Evolutionary conservation across 2,888 invertebrate species (phyloP), one percentile per base, ranked within the genome.

Genomic region (Ophion obscuratus): DNA sequence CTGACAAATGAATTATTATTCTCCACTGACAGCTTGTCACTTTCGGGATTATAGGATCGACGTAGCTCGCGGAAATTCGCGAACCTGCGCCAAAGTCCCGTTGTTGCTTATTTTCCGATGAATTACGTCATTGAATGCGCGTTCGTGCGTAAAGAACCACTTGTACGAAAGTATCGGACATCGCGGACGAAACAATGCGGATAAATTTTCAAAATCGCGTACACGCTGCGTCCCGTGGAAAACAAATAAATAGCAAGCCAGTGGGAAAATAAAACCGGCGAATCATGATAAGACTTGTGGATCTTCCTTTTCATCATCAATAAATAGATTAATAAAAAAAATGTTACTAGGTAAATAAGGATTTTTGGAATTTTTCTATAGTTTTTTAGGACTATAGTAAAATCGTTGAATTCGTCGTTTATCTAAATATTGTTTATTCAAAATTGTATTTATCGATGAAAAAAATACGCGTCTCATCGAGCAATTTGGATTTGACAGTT

Each of bases 1-100:
- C 24, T 53, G 17, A 17, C 0, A 44, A 57, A 82, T 57, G 7
- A 3, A 53, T 1, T 2, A 14, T 40, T 24, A 5, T 44, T 71
- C 64, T 53, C n/a, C 14, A 31, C 6, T 74, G 68, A 74, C 57
- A 78, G 73, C 31, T 73, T n/a, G n/a, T 53, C n/a, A 31, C 10
- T 17, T 2, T 6, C 53, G 9, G 11, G 2, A 17, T 53, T n/a
- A 53, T 31, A 10, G 2, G n/a, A 64, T 75, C 4, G 9, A 59
- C 27, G 7, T 24, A 1, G 62, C 53, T 64, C 9, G 7, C 20
- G 27, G 31, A 68, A 47, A 68, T 61, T 5, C 11, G 17, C n/a
- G 10, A 40, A 24, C 40, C 59, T 36, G 11, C 6, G 20, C 10
- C 7, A 20, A 44, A 7, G 0, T 53, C 40, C 53, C 17, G 27